Evolutionary conservation across 2,113 vertebrate species (phyloP).

Genomic region (Dinomys branickii): DNA sequence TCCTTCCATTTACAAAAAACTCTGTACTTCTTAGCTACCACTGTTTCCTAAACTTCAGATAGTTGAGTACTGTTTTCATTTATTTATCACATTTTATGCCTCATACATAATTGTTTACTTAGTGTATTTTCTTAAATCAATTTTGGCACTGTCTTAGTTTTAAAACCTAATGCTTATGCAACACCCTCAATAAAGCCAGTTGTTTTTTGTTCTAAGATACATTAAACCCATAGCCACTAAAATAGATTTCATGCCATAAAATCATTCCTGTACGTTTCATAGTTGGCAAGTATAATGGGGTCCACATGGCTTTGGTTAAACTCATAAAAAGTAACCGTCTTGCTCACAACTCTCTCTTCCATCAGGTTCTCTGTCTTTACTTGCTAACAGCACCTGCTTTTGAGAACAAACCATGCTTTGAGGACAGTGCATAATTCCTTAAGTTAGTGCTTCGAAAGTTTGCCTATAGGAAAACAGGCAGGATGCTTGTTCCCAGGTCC

Average conservation of each 20-base stretch:
- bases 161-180: not conserved
- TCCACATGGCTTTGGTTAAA: not conserved
- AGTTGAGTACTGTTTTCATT: not conserved
- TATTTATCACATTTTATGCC: not conserved
- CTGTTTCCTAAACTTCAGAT: not conserved
- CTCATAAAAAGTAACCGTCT: not conserved
- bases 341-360: not conserved
- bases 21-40: not conserved
- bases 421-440: not conserved
- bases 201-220: not conserved
- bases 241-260: not conserved
- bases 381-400: not conserved
- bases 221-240: not conserved
- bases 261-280: not conserved
- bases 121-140: not conserved
- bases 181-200: not conserved
- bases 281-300: not conserved
- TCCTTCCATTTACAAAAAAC: not conserved
- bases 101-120: not conserved
- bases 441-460: not conserved
- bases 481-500: not conserved
- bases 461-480: not conserved
- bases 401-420: not conserved
- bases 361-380: not conserved
- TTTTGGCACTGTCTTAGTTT: not conserved